A percentile compares a stretch with the other conserved stretches of the same genome.
Conservation (phyloP, 1,140 invertebrate genomes). For the Hyles vespertilio region DNA sequence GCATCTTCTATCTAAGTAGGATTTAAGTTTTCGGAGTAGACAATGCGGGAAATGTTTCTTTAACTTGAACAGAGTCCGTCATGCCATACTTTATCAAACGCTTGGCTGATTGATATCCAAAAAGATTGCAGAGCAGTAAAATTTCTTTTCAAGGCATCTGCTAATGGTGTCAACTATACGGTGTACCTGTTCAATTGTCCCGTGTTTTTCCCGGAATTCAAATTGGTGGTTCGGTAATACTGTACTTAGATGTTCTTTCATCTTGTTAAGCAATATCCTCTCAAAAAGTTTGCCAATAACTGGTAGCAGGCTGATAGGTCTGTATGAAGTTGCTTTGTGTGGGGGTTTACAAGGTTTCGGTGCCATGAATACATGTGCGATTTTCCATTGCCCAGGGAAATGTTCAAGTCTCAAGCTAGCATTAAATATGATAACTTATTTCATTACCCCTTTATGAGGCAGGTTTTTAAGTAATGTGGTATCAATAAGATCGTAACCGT, state of each 20-base stretch:
- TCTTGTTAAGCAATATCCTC: too few species aligned
- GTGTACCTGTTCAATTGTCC: conserved; percentile 29
- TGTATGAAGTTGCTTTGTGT: conserved; percentile 34
- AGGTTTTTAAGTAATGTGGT: conserved; percentile 4
- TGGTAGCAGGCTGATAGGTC: conserved; percentile 42
- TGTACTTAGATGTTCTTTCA: too few species aligned
- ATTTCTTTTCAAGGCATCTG: conserved; percentile 30
- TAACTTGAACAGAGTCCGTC: conserved; percentile 35
- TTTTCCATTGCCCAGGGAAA: conserved; percentile 42
- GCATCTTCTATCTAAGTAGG: conserved; percentile 16
- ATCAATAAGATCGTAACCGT: conserved; percentile 7
- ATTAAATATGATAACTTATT: conserved; percentile 8
- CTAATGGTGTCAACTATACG: conserved; percentile 25
- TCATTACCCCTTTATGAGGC: conserved; percentile 2
- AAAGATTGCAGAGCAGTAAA: conserved; percentile 36
- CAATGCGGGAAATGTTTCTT: conserved; percentile 16
- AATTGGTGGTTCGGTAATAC: too few species aligned
- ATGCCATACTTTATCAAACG: conserved; percentile 46
- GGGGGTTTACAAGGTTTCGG: conserved; percentile 39
- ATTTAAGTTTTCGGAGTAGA: conserved; percentile 8
- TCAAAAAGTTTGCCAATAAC: too few species aligned
- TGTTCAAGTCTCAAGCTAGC: conserved; percentile 17
- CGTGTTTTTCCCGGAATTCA: too few species aligned
- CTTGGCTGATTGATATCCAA: conserved; percentile 39
- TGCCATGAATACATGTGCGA: conserved; percentile 45